Evolutionary conservation across 2,888 invertebrate genomes (phyloP).

Genomic region (Idaea biselata): DNA sequence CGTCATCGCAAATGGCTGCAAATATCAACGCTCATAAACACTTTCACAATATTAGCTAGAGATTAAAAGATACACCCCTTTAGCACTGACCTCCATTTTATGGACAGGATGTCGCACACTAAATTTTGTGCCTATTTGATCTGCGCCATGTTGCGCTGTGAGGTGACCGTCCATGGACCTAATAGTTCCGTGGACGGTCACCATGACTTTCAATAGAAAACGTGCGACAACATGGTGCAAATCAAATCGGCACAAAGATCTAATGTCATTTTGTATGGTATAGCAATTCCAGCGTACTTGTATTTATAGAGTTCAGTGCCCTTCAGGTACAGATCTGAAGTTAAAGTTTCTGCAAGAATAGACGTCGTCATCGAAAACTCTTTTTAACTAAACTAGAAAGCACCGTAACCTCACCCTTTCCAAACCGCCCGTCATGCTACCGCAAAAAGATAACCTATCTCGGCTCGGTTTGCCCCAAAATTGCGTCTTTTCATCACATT

Average conservation of each 20-base stretch:
- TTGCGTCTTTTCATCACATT: slow-evolving; percentile 23
- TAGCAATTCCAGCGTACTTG: too few species aligned
- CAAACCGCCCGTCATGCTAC: slow-evolving; percentile 11
- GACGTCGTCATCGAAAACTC: slow-evolving; percentile 12
- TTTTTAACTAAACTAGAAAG: slow-evolving; percentile 9
- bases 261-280: too few species aligned
- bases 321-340: slow-evolving; percentile 1
- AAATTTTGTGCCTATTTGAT: too few species aligned
- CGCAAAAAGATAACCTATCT: slow-evolving; percentile 27
- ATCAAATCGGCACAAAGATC: too few species aligned
- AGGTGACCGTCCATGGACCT: too few species aligned
- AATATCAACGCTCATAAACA: slow-evolving; percentile 7
- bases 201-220: too few species aligned
- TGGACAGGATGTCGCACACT: too few species aligned
- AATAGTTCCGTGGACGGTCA: too few species aligned
- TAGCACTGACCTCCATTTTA: too few species aligned
- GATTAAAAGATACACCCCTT: slow-evolving; percentile 12
- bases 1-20: background rate
- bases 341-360: background rate
- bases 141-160: too few species aligned
- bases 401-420: slow-evolving; percentile 10
- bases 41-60: slow-evolving; percentile 8
- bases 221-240: too few species aligned
- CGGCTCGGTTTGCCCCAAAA: slow-evolving; percentile 17
- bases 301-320: too few species aligned